Evolutionary conservation across 2,888 invertebrate species (phyloP), one percentile per base, ranked within the genome.

Genomic region (Pachymerium ferrugineum): DNA sequence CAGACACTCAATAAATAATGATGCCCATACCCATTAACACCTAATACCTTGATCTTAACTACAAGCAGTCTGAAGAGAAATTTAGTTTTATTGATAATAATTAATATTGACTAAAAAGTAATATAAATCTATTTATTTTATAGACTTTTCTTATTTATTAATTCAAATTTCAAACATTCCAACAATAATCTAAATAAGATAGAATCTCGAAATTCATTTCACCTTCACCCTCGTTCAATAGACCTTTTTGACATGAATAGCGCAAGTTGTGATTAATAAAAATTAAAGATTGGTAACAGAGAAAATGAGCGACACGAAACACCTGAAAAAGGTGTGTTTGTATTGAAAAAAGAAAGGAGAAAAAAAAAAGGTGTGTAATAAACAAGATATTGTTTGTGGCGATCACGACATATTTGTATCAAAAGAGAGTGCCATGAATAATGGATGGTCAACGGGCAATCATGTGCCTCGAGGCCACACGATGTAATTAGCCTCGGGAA

Each of bases 401-500:
- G 8, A 25, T 22, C 62, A 62, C 62, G 62, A 62, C 25, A 62
- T 25, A 62, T 62, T 62, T 62, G 62, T 62, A 62, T 62, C 25
- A 62, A 28, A 62, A 25, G 62, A 28, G 62, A 62, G 25, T 28
- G 62, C 62, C 62, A 62, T 62, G 62, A 62, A 62, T 62, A 62
- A 62, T 62, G 62, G 62, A 62, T 62, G 62, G 62, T 62, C 62
- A 62, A 62, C 62, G 62, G 62, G 62, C 25, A 62, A 62, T 62
- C 62, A 62, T 62, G 62, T 62, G 28, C 28, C 62, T 62, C 14
- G 62, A 62, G 62, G 62, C 62, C 28, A 62, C 28, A 62, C 12
- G n/a, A 28, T 28, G 62, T 62, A 62, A 62, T 62, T 62, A 62
- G 25, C 62, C 28, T 62, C 62, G n/a, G n/a, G 62, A n/a, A 62